Percentiles rank a stretch among this genome's conserved stretches.
Conservation (phyloP, 2,797 vertebrate species). For the Rhynchotus rufescens region DNA sequence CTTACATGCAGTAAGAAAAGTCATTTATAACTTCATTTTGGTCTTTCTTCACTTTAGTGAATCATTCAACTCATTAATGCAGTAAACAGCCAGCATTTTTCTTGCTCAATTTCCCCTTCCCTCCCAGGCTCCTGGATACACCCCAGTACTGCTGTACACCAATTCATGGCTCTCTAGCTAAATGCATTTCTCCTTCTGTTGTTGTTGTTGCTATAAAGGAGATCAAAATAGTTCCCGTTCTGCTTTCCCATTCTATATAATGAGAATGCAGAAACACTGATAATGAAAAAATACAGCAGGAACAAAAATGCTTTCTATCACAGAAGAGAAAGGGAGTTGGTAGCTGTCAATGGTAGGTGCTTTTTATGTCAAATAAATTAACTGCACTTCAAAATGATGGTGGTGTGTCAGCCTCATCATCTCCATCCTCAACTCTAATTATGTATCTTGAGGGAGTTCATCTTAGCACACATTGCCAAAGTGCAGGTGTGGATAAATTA, state of each 20-base stretch:
- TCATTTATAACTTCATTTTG: background rate
- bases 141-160: background rate
- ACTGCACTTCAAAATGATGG: background rate
- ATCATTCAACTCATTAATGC: background rate
- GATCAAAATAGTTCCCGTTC: background rate
- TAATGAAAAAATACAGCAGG: background rate
- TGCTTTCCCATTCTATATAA: background rate
- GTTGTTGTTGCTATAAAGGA: background rate
- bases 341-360: slow-evolving; percentile 6
- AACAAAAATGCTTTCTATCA: background rate
- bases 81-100: background rate
- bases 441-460: background rate
- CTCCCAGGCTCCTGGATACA: background rate
- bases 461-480: background rate
- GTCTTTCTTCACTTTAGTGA: slow-evolving; percentile 3
- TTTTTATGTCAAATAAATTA: slow-evolving; percentile 48
- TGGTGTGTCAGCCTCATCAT: background rate
- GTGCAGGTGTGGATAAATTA: slow-evolving; percentile 1
- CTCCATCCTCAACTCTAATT: slow-evolving; percentile 16
- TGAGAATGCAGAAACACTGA: slow-evolving; percentile 7
- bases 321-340: background rate
- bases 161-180: background rate
- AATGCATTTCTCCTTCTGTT: background rate
- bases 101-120: background rate
- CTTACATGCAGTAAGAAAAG: background rate